phyloP scores from a whole-genome alignment of 2,888 invertebrate species.

The Chouioia cunea region DNA sequence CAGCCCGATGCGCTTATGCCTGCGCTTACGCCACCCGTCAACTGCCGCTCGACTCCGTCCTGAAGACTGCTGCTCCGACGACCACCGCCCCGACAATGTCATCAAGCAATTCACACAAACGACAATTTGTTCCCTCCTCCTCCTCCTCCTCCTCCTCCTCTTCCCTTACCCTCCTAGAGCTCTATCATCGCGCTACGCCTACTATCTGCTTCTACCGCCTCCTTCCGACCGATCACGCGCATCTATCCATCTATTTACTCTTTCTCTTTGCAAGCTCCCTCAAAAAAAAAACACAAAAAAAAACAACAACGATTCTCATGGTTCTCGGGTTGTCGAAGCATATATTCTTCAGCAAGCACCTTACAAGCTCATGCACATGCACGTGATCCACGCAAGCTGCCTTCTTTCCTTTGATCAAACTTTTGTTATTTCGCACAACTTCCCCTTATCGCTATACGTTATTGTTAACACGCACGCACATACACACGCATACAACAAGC shows the following conservation, averaged over 20 bases:
- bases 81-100: constrained; percentile 31
- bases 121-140: too few relatives aligned
- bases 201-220: too few relatives aligned
- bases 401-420: too few relatives aligned
- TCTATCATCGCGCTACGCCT: too few relatives aligned
- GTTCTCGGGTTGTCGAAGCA: constrained; percentile 49
- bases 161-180: too few relatives aligned
- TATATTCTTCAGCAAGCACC: constrained; percentile 7
- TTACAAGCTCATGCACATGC: constrained; percentile 34
- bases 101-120: constrained; percentile 15
- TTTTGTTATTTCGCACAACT: too few relatives aligned
- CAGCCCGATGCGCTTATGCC: constrained; percentile 56
- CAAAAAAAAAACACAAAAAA: neutral
- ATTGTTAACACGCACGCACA: too few relatives aligned
- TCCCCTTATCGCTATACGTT: too few relatives aligned
- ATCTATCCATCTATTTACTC: neutral
- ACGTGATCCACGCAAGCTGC: too few relatives aligned
- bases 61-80: constrained; percentile 69
- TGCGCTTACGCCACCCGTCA: constrained; percentile 65
- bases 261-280: neutral
- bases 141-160: too few relatives aligned
- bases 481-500: too few relatives aligned
- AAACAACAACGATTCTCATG: neutral
- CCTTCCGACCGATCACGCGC: constrained; percentile 27
- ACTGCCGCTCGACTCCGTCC: constrained; percentile 74